These are phyloP conservation scores for Corydoras sp. DNA, from an alignment of 2,113 vertebrate genomes.

Conservation along the genomic window DNA sequence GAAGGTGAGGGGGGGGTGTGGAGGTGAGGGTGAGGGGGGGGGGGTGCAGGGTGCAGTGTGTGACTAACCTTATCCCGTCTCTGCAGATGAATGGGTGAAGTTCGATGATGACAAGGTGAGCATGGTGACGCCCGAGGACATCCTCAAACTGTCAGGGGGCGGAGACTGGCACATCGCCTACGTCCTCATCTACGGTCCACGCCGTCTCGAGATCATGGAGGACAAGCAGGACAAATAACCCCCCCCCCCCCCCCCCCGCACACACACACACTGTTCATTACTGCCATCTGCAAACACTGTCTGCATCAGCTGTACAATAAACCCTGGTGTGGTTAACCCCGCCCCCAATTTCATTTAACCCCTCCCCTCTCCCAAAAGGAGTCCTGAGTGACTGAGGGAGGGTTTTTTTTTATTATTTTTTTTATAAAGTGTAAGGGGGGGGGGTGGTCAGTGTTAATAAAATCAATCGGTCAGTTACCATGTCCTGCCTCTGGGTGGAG, in stretches of 20 bases:
- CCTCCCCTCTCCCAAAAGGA: too few species aligned
- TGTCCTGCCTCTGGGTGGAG: too few species aligned
- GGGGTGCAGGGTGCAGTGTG: too few species aligned
- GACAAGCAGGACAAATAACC: conserved; percentile 70
- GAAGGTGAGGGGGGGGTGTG: conserved; percentile 62
- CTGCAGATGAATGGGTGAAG: conserved; percentile 95
- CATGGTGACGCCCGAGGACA: conserved; percentile 92
- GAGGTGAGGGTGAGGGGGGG: neutral
- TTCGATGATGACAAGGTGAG: conserved; percentile 99
- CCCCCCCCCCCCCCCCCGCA: conserved; percentile 48
- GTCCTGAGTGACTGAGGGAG: too few species aligned
- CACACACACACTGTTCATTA: conserved; percentile 47
- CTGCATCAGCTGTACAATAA: conserved; percentile 93
- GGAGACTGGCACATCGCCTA: conserved; percentile 99
- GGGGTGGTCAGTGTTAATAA: too few species aligned
- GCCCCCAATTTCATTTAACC: conserved; percentile 42
- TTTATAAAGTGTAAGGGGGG: too few species aligned
- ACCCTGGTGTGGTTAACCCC: conserved; percentile 72
- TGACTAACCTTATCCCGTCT: neutral
- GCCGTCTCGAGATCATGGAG: conserved; percentile 81
- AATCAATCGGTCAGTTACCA: too few species aligned
- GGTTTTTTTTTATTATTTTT: too few species aligned
- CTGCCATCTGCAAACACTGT: conserved; percentile 73
- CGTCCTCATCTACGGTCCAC: conserved; percentile 92
- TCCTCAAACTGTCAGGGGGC: conserved; percentile 90